phyloP scores from a whole-genome alignment of 2,888 invertebrate species.

The Dynastes hyllus region DNA sequence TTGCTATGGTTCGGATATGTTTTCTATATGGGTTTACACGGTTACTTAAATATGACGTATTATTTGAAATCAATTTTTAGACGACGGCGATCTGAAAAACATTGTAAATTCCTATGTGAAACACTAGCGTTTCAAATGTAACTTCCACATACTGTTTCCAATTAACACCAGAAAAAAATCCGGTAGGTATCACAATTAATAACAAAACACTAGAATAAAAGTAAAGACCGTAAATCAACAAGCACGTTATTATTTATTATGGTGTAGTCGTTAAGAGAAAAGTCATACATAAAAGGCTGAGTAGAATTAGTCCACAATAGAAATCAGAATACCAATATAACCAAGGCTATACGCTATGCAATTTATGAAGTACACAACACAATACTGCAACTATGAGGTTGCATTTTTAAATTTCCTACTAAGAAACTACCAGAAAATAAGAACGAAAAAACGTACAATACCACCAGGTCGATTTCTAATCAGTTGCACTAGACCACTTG shows the following conservation, averaged over 20 bases:
- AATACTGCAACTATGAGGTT: not conserved
- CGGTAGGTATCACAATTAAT: not conserved
- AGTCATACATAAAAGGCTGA: not conserved
- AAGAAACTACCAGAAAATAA: not conserved
- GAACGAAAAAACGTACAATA: slow-evolving; percentile 2
- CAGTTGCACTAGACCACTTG: not conserved
- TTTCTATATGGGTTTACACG: too few relatives aligned
- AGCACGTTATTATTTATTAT: too few relatives aligned
- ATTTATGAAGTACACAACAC: not conserved
- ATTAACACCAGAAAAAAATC: too few relatives aligned
- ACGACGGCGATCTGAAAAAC: too few relatives aligned
- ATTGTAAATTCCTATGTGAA: too few relatives aligned
- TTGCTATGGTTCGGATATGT: too few relatives aligned
- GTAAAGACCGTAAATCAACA: too few relatives aligned
- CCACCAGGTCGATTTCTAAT: slow-evolving; percentile 18
- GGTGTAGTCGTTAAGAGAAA: not conserved
- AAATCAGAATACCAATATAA: not conserved
- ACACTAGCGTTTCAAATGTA: too few relatives aligned
- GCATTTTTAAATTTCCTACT: not conserved
- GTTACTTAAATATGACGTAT: too few relatives aligned
- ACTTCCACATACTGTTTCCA: too few relatives aligned
- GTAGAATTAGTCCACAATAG: slow-evolving; percentile 15
- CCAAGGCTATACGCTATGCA: too few relatives aligned
- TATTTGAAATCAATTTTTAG: too few relatives aligned
- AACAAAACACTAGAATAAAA: not conserved